A percentile compares a stretch with the other conserved stretches of the same genome.
phyloP scores from a whole-genome alignment of 2,113 vertebrate genomes.

The Phoenicopterus ruber region DNA sequence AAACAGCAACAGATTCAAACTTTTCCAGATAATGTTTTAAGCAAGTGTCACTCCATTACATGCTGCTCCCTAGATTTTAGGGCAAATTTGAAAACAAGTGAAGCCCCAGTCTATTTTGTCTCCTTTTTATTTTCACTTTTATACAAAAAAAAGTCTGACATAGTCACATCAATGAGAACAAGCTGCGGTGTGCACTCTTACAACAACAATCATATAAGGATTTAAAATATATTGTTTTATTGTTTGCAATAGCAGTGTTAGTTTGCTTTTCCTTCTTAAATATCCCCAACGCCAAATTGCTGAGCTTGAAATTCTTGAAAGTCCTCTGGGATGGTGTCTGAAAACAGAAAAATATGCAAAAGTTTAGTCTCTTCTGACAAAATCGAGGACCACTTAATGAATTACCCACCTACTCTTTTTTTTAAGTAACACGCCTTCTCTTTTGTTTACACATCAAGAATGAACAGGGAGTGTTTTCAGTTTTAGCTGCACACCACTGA shows the following conservation, averaged over 20 bases:
- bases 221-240: conserved; percentile 64
- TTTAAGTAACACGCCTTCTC: background rate
- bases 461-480: background rate
- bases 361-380: background rate
- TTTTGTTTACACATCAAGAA: background rate
- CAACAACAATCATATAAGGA: conserved; percentile 50
- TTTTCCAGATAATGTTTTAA: background rate
- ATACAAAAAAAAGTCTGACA: conserved; percentile 58
- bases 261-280: conserved; percentile 51
- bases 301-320: conserved; percentile 84
- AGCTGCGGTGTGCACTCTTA: conserved; percentile 15
- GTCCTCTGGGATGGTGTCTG: conserved; percentile 94
- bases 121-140: conserved; percentile 72
- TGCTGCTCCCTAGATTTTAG: background rate
- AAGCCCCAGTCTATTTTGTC: conserved; percentile 1
- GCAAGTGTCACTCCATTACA: background rate
- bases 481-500: background rate
- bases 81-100: background rate
- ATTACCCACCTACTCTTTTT: background rate
- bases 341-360: background rate
- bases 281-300: conserved; percentile 75
- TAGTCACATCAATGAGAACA: conserved; percentile 47
- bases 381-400: background rate
- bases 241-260: conserved; percentile 43
- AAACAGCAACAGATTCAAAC: background rate